Conservation (phyloP, 2,797 vertebrate species). For the Phrynocephalus guinanensis region DNA sequence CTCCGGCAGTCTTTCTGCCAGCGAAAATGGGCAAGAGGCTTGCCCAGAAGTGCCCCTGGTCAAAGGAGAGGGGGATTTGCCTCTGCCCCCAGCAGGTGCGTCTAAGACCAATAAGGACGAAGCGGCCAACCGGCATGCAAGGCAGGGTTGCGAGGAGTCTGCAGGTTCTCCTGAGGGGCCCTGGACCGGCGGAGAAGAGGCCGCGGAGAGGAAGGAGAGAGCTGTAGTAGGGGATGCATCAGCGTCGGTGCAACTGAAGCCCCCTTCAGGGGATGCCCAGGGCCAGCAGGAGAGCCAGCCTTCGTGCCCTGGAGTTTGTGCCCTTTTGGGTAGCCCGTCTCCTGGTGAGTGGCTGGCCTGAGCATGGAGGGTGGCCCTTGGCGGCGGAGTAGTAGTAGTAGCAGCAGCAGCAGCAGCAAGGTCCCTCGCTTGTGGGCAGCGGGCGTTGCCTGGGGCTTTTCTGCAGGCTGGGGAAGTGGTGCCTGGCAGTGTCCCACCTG, state of each 20-base stretch:
- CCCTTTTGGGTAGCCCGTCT: slow-evolving; percentile 77
- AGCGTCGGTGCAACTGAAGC: neutral
- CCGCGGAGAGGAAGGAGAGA: neutral
- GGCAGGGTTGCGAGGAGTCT: neutral
- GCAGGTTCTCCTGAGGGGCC: neutral
- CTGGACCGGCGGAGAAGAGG: too few relatives aligned
- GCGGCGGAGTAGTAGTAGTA: too few relatives aligned
- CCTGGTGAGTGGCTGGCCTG: slow-evolving; percentile 80
- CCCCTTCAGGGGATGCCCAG: slow-evolving; percentile 5
- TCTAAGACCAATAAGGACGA: too few relatives aligned
- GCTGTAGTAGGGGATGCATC: too few relatives aligned
- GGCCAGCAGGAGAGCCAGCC: too few relatives aligned
- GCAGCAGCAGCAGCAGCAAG: too few relatives aligned
- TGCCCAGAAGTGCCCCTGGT: slow-evolving; percentile 20
- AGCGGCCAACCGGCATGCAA: too few relatives aligned
- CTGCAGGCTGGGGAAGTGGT: too few relatives aligned
- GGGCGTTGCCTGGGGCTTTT: too few relatives aligned
- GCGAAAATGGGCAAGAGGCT: neutral
- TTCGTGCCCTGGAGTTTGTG: slow-evolving; percentile 53
- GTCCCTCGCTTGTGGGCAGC: too few relatives aligned
- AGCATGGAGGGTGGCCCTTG: too few relatives aligned
- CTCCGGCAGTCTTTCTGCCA: neutral
- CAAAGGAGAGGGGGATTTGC: slow-evolving; percentile 20
- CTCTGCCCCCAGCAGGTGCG: neutral
- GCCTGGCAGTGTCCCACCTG: too few relatives aligned